Conservation (phyloP, 1,140 invertebrate species). For the Drosophila subobscura region DNA sequence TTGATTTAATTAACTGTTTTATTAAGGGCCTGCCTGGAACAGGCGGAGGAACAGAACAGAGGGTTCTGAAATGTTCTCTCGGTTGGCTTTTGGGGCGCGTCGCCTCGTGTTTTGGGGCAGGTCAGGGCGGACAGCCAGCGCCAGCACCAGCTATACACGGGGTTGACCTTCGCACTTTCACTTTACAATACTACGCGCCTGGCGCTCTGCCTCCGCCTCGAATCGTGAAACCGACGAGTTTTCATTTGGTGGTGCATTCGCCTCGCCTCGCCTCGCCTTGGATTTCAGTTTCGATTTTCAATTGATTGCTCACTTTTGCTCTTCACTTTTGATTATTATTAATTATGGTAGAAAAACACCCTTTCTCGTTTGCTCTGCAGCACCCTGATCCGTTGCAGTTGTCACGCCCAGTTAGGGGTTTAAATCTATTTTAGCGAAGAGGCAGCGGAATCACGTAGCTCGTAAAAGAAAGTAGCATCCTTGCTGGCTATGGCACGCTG, state of each 20-base stretch:
- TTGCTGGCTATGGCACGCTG: slow-evolving; percentile 45
- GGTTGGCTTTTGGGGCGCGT: slow-evolving; percentile 32
- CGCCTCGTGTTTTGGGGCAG: slow-evolving; percentile 61
- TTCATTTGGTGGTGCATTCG: slow-evolving; percentile 41
- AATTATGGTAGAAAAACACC: slow-evolving; percentile 33
- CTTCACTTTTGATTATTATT: slow-evolving; percentile 5
- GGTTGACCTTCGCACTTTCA: slow-evolving; percentile 81
- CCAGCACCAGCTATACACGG: slow-evolving; percentile 41
- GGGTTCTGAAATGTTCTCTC: slow-evolving; percentile 30
- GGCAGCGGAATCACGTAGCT: too few relatives aligned
- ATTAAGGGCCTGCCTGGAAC: background rate
- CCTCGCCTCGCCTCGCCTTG: background rate
- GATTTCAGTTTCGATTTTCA: slow-evolving; percentile 1
- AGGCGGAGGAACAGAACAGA: slow-evolving; percentile 12
- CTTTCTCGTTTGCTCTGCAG: too few relatives aligned
- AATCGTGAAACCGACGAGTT: slow-evolving; percentile 73
- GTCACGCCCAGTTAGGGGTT: slow-evolving; percentile 35
- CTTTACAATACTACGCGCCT: slow-evolving; percentile 74
- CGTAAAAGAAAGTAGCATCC: slow-evolving; percentile 20
- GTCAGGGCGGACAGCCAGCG: slow-evolving; percentile 55
- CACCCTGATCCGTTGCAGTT: background rate
- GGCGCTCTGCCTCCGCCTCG: slow-evolving; percentile 39
- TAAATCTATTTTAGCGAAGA: slow-evolving; percentile 5
- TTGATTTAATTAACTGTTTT: slow-evolving; percentile 18
- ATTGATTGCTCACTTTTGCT: slow-evolving; percentile 9